phyloP scores from a whole-genome alignment of 2,888 invertebrate genomes.

The Hirtodrosophila cameraria region DNA sequence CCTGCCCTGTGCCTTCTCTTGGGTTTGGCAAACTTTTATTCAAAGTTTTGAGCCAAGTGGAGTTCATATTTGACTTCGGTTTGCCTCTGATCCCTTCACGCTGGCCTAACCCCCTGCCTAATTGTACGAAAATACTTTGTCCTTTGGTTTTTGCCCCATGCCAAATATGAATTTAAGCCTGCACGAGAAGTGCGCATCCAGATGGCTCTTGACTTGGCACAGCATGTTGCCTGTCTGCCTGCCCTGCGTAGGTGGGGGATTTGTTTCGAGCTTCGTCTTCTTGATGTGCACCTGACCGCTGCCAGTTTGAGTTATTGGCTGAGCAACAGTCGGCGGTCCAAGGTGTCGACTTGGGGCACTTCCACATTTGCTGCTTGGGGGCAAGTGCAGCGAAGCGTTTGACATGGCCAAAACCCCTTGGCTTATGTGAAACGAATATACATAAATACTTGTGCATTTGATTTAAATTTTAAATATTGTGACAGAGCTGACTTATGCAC shows the following conservation, averaged over 20 bases:
- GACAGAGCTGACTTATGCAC: slow-evolving; percentile 6
- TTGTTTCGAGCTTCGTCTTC: slow-evolving; percentile 8
- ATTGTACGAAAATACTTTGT: slow-evolving; percentile 76
- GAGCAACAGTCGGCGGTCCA: slow-evolving; percentile 32
- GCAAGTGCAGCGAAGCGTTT: slow-evolving; percentile 58
- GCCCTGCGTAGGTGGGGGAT: no score
- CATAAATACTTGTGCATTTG: slow-evolving; percentile 43
- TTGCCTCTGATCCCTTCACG: neutral
- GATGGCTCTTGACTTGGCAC: neutral
- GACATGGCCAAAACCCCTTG: slow-evolving; percentile 39
- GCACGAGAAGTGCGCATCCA: slow-evolving; percentile 1
- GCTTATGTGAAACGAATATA: slow-evolving; percentile 26
- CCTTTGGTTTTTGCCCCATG: slow-evolving; percentile 41
- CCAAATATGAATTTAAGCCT: slow-evolving; percentile 58
- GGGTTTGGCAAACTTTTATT: slow-evolving; percentile 44
- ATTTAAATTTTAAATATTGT: slow-evolving; percentile 46
- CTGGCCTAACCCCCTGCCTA: slow-evolving; percentile 53
- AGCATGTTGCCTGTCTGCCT: slow-evolving; percentile 3
- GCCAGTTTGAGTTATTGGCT: slow-evolving; percentile 49
- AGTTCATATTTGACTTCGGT: slow-evolving; percentile 73
- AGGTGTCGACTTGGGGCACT: slow-evolving; percentile 33
- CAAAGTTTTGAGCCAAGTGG: slow-evolving; percentile 65
- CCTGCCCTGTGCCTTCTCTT: neutral
- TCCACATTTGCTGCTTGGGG: slow-evolving; percentile 19
- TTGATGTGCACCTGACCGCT: slow-evolving; percentile 20